Evolutionary conservation across 2,888 invertebrate species (phyloP).

Genomic region (Temnothorax unifasciatus): DNA sequence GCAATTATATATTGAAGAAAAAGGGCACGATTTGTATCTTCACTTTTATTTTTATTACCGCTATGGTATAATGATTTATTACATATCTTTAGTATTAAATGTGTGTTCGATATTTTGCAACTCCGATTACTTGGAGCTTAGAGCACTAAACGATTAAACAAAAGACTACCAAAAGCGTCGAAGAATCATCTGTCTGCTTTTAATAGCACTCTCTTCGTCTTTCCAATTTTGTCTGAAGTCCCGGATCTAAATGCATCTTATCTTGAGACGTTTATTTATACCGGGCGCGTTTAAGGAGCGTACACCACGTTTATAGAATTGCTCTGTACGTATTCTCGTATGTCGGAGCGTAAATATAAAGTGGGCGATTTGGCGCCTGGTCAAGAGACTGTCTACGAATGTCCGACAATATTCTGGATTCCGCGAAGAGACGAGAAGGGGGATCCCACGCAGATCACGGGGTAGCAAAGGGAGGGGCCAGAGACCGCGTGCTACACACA

Average conservation of each 20-base stretch:
- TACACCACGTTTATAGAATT: slow-evolving; percentile 64
- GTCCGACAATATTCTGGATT: slow-evolving; percentile 81
- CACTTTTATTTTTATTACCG: not conserved
- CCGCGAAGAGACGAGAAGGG: slow-evolving; percentile 72
- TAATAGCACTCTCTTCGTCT: not conserved
- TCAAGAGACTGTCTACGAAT: slow-evolving; percentile 83
- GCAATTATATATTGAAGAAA: not conserved
- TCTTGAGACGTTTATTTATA: slow-evolving; percentile 58
- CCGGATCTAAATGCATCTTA: slow-evolving; percentile 31
- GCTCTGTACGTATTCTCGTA: slow-evolving; percentile 64
- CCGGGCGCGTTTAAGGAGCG: slow-evolving; percentile 56
- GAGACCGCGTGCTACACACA: slow-evolving; percentile 22
- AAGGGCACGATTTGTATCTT: not conserved
- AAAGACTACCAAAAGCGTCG: not conserved
- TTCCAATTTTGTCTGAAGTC: slow-evolving; percentile 34
- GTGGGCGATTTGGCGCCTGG: slow-evolving; percentile 80
- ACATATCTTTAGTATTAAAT: not conserved
- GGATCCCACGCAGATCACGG: slow-evolving; percentile 12
- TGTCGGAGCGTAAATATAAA: slow-evolving; percentile 72
- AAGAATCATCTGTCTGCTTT: not conserved
- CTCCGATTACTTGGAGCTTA: not conserved
- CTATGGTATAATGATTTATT: not conserved
- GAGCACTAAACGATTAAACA: not conserved
- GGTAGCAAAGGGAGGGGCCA: slow-evolving; percentile 17
- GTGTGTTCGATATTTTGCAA: not conserved